Percentiles rank a stretch among this genome's conserved stretches.
phyloP scores from a whole-genome alignment of 2,797 vertebrate species.

The Esox masquinongy region DNA sequence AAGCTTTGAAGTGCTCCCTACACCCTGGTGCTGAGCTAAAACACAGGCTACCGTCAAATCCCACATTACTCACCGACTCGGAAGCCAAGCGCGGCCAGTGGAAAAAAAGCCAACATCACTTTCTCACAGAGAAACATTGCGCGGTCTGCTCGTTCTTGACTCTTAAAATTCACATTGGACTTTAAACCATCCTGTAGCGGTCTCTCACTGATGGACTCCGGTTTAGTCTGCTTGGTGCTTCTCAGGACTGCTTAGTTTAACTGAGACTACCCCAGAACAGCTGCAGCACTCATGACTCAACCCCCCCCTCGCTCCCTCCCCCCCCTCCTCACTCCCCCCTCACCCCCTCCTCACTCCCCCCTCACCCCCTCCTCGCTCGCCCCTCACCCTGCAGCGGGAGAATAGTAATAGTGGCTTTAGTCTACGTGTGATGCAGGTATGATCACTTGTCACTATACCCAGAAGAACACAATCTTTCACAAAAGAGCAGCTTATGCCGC shows the following conservation, averaged over 20 bases:
- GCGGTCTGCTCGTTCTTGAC: not conserved
- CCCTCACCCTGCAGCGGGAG: not conserved
- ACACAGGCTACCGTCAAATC: constrained; percentile 56
- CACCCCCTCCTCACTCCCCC: too few species aligned
- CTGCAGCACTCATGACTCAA: not conserved
- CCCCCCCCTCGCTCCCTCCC: not conserved
- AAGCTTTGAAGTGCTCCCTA: constrained; percentile 59
- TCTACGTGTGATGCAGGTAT: not conserved
- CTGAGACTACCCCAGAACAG: not conserved
- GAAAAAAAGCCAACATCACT: constrained; percentile 46
- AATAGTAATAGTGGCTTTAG: not conserved
- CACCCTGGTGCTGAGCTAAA: constrained; percentile 53
- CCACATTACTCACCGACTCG: constrained; percentile 30
- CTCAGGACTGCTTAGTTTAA: not conserved
- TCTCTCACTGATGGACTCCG: not conserved
- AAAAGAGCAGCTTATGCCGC: not conserved
- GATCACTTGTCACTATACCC: not conserved
- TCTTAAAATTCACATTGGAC: not conserved
- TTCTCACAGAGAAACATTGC: constrained; percentile 32
- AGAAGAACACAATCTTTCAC: not conserved
- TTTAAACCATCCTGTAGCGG: not conserved
- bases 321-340: not conserved
- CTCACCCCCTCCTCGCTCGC: not conserved
- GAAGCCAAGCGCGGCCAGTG: constrained; percentile 22
- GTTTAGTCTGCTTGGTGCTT: not conserved